Conservation (phyloP, 1,140 invertebrate species). For the Aleiodes sp. region DNA sequence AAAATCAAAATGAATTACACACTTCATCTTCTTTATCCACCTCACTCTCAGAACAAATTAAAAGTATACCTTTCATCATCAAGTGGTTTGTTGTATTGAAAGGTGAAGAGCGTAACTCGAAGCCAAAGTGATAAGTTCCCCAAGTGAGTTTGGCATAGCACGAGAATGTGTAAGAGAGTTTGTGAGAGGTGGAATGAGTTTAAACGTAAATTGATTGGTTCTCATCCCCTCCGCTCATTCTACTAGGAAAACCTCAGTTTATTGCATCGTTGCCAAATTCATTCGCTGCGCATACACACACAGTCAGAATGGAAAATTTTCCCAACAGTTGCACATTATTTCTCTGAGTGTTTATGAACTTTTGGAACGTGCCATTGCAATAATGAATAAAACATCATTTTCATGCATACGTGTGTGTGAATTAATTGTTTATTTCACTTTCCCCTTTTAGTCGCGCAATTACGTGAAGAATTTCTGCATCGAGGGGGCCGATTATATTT, state of each 20-base stretch:
- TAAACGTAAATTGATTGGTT: constrained; percentile 17
- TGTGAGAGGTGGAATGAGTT: neutral
- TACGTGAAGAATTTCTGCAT: neutral
- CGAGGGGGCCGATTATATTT: neutral
- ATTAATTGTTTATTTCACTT: constrained; percentile 2
- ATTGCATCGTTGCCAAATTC: neutral
- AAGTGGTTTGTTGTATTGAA: neutral
- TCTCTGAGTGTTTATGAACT: neutral
- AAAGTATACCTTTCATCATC: neutral
- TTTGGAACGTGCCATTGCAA: neutral
- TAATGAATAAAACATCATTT: neutral
- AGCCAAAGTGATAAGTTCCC: constrained; percentile 9
- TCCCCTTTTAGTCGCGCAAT: too few species aligned
- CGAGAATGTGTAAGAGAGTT: neutral
- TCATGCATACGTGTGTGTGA: neutral
- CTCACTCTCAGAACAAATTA: too few species aligned
- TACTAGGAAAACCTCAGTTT: constrained; percentile 11
- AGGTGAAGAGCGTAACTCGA: neutral
- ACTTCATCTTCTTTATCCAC: too few species aligned
- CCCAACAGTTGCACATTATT: neutral
- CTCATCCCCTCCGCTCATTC: neutral
- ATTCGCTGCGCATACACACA: neutral
- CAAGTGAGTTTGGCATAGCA: neutral
- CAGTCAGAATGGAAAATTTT: neutral
- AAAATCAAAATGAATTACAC: too few species aligned